Conservation (phyloP, 2,888 invertebrate species). For the Eupithecia inturbata region DNA sequence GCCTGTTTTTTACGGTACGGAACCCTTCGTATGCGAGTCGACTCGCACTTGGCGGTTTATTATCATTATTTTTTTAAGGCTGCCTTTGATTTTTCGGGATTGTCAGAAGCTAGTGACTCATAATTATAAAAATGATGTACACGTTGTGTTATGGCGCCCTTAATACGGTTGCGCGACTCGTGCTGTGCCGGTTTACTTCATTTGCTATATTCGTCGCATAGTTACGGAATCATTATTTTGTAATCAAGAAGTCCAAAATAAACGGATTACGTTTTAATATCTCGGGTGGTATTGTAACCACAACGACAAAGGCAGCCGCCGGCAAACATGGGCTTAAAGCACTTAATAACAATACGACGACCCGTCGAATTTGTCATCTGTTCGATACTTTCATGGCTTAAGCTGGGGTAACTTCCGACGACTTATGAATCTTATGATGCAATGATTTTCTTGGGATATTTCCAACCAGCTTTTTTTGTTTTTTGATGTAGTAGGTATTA, state of each 20-base stretch:
- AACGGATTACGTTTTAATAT: constrained; percentile 8
- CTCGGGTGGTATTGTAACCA: background rate
- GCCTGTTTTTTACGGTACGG: too few species aligned
- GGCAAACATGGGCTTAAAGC: background rate
- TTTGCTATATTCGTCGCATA: background rate
- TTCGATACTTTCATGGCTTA: constrained; percentile 1
- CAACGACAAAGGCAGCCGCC: background rate
- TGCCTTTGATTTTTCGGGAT: too few species aligned
- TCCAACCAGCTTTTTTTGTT: too few species aligned
- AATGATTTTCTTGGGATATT: background rate
- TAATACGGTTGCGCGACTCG: background rate
- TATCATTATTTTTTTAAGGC: too few species aligned
- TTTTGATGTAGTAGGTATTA: too few species aligned
- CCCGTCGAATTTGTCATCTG: background rate
- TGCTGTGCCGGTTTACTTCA: background rate
- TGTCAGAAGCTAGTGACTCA: too few species aligned
- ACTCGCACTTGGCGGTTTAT: too few species aligned
- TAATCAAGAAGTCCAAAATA: background rate
- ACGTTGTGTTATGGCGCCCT: background rate
- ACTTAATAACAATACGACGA: background rate
- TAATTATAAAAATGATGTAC: too few species aligned
- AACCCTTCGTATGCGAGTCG: too few species aligned
- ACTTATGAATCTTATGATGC: constrained; percentile 2
- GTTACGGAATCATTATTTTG: background rate
- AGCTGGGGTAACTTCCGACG: background rate